Percentiles rank a stretch among this genome's conserved stretches.
These are phyloP conservation scores for Macrosoma leucophasiata DNA, from an alignment of 2,888 invertebrate species.

Conservation along the genomic window DNA sequence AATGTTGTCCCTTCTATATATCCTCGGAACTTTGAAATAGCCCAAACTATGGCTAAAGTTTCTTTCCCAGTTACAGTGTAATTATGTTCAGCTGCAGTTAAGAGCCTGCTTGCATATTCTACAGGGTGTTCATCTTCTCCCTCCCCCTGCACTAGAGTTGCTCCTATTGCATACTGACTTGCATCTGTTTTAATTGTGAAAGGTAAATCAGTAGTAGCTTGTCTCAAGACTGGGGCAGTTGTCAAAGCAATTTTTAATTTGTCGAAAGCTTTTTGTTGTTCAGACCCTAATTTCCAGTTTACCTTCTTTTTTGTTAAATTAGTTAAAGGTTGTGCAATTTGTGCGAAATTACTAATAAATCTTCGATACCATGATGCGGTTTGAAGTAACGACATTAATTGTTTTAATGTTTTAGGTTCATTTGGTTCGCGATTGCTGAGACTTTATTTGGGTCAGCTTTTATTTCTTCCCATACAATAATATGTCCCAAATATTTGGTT, in stretches of 20 bases:
- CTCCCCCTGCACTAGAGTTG: conserved; percentile 23
- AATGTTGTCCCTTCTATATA: conserved; percentile 25
- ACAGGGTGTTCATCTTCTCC: conserved; percentile 18
- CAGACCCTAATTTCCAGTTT: conserved; percentile 7
- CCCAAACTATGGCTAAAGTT: conserved; percentile 23
- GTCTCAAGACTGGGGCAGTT: conserved; percentile 10
- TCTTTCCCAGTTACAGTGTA: conserved; percentile 26
- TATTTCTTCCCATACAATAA: conserved; percentile 28
- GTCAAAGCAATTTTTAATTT: conserved; percentile 5
- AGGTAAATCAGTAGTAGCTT: conserved; percentile 2
- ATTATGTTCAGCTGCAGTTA: conserved; percentile 7
- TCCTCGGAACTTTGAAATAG: conserved; percentile 21
- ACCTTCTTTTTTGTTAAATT: conserved; percentile 13
- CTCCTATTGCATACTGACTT: conserved; percentile 14
- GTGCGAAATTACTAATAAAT: conserved; percentile 18
- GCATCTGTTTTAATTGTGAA: conserved; percentile 14
- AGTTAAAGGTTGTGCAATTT: conserved; percentile 12
- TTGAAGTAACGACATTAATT: conserved; percentile 19
- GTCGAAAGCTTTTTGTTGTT: conserved; percentile 11
- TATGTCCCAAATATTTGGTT: conserved; percentile 30
- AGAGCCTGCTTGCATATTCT: conserved; percentile 23
- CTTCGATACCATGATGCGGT: conserved; percentile 19
- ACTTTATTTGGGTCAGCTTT: conserved; percentile 26
- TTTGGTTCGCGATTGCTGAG: conserved; percentile 11
- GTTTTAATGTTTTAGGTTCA: conserved; percentile 19